A percentile compares a stretch with the other conserved stretches of the same genome.
phyloP scores from a whole-genome alignment of 2,113 vertebrate genomes.

The Mirounga angustirostris region DNA sequence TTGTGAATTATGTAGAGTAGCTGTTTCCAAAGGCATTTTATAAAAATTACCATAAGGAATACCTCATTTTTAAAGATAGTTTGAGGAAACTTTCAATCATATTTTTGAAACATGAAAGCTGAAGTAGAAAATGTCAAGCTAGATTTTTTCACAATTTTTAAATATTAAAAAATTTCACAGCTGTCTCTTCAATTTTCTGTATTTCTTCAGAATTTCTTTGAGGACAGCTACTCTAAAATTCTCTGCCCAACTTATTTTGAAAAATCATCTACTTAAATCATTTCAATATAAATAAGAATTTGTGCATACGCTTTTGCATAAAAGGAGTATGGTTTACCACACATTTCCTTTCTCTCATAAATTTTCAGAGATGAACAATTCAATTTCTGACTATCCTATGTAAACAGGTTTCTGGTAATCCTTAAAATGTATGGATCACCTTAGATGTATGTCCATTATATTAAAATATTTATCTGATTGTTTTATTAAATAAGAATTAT shows the following conservation, averaged over 20 bases:
- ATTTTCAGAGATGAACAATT: not conserved
- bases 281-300: slow-evolving; percentile 44
- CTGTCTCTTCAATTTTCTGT: slow-evolving; percentile 61
- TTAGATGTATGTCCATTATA: slow-evolving; percentile 4
- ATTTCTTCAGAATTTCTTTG: slow-evolving; percentile 60
- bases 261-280: slow-evolving; percentile 51
- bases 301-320: not conserved
- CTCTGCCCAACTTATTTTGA: slow-evolving; percentile 56
- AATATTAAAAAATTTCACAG: slow-evolving; percentile 47
- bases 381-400: not conserved
- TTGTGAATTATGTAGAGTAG: not conserved
- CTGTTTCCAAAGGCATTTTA: not conserved
- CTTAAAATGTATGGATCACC: not conserved
- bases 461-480: slow-evolving; percentile 53
- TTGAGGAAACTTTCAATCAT: not conserved
- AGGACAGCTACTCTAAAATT: slow-evolving; percentile 3
- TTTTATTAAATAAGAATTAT: slow-evolving; percentile 64
- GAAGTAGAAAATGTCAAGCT: slow-evolving; percentile 31
- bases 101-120: slow-evolving; percentile 8
- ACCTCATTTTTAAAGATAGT: slow-evolving; percentile 26
- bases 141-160: slow-evolving; percentile 24
- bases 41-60: not conserved
- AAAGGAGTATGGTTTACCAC: not conserved
- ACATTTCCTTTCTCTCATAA: not conserved
- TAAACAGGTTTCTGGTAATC: not conserved